phyloP scores from a whole-genome alignment of 2,113 vertebrate species.

The Centropus unirufus region DNA sequence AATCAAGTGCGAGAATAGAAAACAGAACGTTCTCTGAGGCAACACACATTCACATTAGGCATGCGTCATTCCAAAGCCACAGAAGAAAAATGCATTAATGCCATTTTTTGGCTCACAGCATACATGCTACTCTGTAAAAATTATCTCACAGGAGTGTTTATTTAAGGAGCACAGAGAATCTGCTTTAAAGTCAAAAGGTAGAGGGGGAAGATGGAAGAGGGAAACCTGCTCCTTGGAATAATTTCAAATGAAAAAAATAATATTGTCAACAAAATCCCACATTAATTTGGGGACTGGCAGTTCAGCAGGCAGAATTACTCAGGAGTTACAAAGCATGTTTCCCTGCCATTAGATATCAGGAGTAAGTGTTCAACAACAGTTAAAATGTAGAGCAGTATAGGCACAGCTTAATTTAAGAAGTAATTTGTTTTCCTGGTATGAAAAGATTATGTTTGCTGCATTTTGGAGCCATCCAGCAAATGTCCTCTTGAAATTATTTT shows the following conservation, averaged over 20 bases:
- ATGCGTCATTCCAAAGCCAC: constrained; percentile 5
- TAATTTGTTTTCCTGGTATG: not conserved
- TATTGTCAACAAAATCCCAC: not conserved
- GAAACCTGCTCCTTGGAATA: constrained; percentile 21
- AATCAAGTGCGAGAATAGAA: constrained; percentile 51
- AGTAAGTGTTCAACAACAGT: not conserved
- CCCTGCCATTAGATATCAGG: not conserved
- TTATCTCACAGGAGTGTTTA: not conserved
- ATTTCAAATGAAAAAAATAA: not conserved
- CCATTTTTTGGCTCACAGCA: constrained; percentile 1
- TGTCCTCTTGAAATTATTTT: not conserved
- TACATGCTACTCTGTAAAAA: constrained; percentile 3
- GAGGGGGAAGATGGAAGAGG: constrained; percentile 27
- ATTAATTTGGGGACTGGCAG: constrained; percentile 31
- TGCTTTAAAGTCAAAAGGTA: constrained; percentile 34
- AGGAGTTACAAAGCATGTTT: constrained; percentile 33
- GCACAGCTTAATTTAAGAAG: not conserved
- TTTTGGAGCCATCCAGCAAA: not conserved
- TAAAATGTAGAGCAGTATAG: not conserved
- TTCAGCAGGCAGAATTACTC: constrained; percentile 31
- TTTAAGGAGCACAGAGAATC: constrained; percentile 35
- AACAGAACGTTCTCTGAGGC: constrained; percentile 4
- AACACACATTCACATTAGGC: not conserved
- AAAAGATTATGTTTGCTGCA: not conserved
- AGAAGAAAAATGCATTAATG: constrained; percentile 56